Conservation (phyloP, 1,140 invertebrate genomes). For the Bombus difficillimus region DNA sequence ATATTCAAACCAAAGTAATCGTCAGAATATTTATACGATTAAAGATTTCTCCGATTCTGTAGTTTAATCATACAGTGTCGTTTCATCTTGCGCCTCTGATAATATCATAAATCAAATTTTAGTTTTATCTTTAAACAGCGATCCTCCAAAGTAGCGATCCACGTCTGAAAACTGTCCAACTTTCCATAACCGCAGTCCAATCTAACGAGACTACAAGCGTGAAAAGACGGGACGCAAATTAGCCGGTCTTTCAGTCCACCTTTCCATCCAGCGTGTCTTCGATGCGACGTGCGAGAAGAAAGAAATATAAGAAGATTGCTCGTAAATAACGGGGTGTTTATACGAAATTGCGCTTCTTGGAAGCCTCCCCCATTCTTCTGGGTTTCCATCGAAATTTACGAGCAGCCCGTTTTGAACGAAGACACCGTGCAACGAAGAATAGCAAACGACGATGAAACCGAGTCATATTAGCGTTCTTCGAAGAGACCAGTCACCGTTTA, state of each 20-base stretch:
- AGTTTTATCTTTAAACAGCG: not conserved
- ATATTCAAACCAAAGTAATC: not conserved
- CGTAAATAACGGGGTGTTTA: constrained; percentile 70
- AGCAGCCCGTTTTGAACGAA: constrained; percentile 49
- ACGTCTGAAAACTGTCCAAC: not conserved
- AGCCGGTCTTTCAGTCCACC: constrained; percentile 1
- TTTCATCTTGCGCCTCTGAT: no score
- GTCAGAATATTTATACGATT: no score
- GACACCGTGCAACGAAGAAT: not conserved
- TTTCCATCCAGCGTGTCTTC: not conserved
- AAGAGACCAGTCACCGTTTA: constrained; percentile 54
- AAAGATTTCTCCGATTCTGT: not conserved
- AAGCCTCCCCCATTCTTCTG: constrained; percentile 58
- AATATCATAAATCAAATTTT: not conserved
- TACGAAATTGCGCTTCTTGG: constrained; percentile 66
- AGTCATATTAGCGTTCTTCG: constrained; percentile 63
- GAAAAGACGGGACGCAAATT: constrained; percentile 30
- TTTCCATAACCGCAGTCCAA: not conserved
- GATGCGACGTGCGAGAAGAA: not conserved
- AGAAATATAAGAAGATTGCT: constrained; percentile 54
- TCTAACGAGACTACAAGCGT: not conserved
- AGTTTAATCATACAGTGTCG: not conserved
- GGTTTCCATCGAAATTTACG: constrained; percentile 66
- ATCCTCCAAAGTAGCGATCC: not conserved
- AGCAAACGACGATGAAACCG: not conserved